phyloP scores from a whole-genome alignment of 2,888 invertebrate genomes.

The Tromatobia lineatoria region DNA sequence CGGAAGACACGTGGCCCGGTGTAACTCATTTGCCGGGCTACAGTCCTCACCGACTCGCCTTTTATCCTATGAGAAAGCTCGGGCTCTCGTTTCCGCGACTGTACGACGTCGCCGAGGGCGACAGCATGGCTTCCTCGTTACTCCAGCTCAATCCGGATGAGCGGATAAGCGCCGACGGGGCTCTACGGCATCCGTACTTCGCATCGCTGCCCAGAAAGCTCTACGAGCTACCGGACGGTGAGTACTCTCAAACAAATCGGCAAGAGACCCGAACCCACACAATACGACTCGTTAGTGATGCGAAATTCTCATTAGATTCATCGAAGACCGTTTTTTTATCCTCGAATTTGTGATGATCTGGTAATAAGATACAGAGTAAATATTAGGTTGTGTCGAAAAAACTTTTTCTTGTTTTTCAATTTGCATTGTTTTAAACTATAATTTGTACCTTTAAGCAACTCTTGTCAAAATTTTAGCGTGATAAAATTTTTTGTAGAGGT shows the following conservation, averaged over 20 bases:
- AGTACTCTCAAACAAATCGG: constrained; percentile 80
- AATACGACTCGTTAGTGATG: neutral
- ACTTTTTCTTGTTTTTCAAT: too few relatives aligned
- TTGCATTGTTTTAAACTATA: too few relatives aligned
- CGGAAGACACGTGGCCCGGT: constrained; percentile 97
- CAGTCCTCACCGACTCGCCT: constrained; percentile 91
- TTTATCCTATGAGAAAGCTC: constrained; percentile 91
- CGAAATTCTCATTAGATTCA: neutral
- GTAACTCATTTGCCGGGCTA: constrained; percentile 95
- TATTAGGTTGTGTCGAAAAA: too few relatives aligned
- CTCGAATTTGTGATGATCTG: too few relatives aligned
- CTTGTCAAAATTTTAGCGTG: too few relatives aligned
- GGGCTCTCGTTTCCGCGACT: constrained; percentile 96
- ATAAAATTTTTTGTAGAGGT: too few relatives aligned
- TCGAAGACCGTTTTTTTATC: too few relatives aligned
- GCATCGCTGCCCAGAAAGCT: constrained; percentile 95
- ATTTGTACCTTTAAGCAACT: too few relatives aligned
- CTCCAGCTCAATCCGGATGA: constrained; percentile 95
- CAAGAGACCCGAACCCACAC: neutral
- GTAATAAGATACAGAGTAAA: too few relatives aligned
- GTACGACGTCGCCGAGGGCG: constrained; percentile 95
- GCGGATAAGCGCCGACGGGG: constrained; percentile 94
- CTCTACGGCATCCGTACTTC: constrained; percentile 96
- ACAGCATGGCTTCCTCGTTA: constrained; percentile 94
- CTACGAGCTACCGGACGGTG: constrained; percentile 96